Base-by-base conservation (phyloP, 2,888 invertebrate genomes). In the Drosophila testacea region DNA sequence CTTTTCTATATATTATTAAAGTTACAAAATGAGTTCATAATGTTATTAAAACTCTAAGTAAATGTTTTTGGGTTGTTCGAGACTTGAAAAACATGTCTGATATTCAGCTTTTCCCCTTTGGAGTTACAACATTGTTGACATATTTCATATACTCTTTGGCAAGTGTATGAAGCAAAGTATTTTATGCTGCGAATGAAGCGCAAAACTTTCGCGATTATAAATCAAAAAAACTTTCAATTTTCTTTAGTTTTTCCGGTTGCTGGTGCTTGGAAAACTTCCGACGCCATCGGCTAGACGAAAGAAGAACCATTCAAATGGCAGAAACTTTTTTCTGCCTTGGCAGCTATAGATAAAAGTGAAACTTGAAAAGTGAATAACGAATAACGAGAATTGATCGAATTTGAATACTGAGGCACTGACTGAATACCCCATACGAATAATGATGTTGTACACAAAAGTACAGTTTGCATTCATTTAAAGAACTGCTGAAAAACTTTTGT, bases 221-320 rank as follows among this genome's bases (percentile, higher is more conserved):
- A 78, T 83, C 81, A 79, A 81, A 75, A 75, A 66, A 82, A 83
- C 81, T 81, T 83, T 82, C 74, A 70, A 79, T 81, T 81, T 81
- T 82, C 62, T 59, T 68, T 62, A 66, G 62, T 61, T 78, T 75
- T 78, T 72, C 52, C 64, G 46, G 56, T 27, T 67, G 51, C 61
- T 50, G 48, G 52, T 22, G 50, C 44, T 22, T 1, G 39, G 50
- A 69, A 69, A 81, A 80, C 64, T 84, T 81, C 50, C 73, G 65
- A 22, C 56, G 81, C 81, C 79, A 67, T 34, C 63, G 84, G 81
- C 83, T 75, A 83, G 83, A 77, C 83, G 48, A 62, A 69, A 68
- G 82, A 50, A 60, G 71, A 57, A 62, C 63, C 63, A 57, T 65
- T 60, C 57, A 73, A 69, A 52, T 11, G 44, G 36, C 32, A 54